Percentiles rank a stretch among this genome's conserved stretches.
Evolutionary conservation across 2,888 invertebrate genomes (phyloP).

Genomic region (Agrotis clavis): DNA sequence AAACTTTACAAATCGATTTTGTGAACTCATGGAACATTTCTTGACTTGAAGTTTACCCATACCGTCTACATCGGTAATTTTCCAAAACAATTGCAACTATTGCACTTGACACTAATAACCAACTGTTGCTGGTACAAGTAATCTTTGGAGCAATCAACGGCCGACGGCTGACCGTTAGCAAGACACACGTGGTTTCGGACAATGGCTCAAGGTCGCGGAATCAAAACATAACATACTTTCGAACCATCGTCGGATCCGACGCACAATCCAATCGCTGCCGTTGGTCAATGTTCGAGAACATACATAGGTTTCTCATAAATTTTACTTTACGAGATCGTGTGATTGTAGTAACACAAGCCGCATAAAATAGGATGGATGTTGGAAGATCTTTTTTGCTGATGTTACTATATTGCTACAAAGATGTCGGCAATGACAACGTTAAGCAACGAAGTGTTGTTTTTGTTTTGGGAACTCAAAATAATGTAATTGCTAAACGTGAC

Average conservation of each 20-base stretch:
- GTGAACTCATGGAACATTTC: not conserved
- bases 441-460: constrained; percentile 26
- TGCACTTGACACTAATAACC: constrained; percentile 57
- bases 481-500: constrained; percentile 17
- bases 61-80: constrained; percentile 18
- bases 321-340: constrained; percentile 25
- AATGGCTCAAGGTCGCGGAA: constrained; percentile 67
- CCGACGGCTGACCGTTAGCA: constrained; percentile 13
- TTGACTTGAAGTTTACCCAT: not conserved
- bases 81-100: constrained; percentile 32
- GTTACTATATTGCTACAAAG: constrained; percentile 18
- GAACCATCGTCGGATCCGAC: constrained; percentile 60
- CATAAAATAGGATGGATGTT: constrained; percentile 27
- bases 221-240: constrained; percentile 80
- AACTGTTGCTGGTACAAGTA: constrained; percentile 18
- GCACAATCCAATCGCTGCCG: constrained; percentile 54
- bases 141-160: constrained; percentile 25
- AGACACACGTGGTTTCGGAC: constrained; percentile 60
- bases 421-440: constrained; percentile 13
- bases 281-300: constrained; percentile 76
- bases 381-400: constrained; percentile 19
- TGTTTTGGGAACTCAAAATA: constrained; percentile 5
- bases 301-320: constrained; percentile 14
- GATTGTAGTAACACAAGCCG: constrained; percentile 12
- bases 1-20: not conserved